Evolutionary conservation across 2,888 invertebrate species (phyloP).

Genomic region (Ectemnius cavifrons): DNA sequence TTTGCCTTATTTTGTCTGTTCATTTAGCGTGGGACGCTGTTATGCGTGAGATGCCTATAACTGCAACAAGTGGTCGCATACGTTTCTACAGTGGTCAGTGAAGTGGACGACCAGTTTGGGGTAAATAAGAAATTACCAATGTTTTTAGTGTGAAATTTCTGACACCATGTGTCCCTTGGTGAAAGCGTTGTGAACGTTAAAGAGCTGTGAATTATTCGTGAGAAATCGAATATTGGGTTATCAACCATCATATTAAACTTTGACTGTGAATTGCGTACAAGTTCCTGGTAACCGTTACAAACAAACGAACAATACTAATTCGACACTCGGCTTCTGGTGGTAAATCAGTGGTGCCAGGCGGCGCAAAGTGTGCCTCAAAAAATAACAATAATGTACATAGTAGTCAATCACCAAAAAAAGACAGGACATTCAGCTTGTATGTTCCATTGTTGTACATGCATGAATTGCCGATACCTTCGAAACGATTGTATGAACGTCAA

Average conservation of each 20-base stretch:
- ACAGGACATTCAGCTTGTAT: constrained; percentile 48
- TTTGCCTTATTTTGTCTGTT: constrained; percentile 19
- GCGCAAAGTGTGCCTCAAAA: constrained; percentile 64
- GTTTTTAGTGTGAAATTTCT: constrained; percentile 52
- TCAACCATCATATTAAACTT: constrained; percentile 33
- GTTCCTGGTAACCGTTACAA: constrained; percentile 27
- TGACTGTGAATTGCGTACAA: constrained; percentile 31
- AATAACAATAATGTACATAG: constrained; percentile 62
- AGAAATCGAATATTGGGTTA: constrained; percentile 46
- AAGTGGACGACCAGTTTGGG: constrained; percentile 56
- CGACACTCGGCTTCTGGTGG: constrained; percentile 43
- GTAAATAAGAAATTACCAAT: constrained; percentile 48
- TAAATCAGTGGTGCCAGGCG: constrained; percentile 53
- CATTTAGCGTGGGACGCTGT: constrained; percentile 87
- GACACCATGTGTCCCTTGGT: constrained; percentile 36
- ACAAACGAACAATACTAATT: constrained; percentile 34
- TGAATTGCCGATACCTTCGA: constrained; percentile 53
- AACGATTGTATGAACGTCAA: constrained; percentile 48
- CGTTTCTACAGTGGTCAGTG: constrained; percentile 82
- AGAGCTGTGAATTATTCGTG: constrained; percentile 40
- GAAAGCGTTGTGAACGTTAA: constrained; percentile 36
- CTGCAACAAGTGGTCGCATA: constrained; percentile 79
- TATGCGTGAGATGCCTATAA: constrained; percentile 76
- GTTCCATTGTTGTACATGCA: constrained; percentile 48
- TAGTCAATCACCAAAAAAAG: constrained; percentile 52